phyloP scores from a whole-genome alignment of 2,113 vertebrate species.

The Triplophysa tibetana region DNA sequence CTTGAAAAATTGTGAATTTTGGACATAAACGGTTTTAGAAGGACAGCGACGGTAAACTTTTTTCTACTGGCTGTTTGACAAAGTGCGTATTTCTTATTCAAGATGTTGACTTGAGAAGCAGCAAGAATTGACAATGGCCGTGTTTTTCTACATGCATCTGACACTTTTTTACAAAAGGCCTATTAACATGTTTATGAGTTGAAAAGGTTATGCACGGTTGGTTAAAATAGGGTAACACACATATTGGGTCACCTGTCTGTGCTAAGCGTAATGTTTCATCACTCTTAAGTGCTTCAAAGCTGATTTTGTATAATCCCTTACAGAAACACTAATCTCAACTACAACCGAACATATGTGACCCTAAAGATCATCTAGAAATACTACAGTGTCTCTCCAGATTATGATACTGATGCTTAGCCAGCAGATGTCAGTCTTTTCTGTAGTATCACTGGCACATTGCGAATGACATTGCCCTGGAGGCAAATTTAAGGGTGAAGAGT shows the following conservation, averaged over 20 bases:
- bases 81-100: slow-evolving; percentile 25
- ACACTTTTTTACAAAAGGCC: background rate
- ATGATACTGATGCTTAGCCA: slow-evolving; percentile 58
- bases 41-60: too few relatives aligned
- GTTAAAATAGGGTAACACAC: background rate
- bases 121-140: background rate
- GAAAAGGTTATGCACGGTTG: background rate
- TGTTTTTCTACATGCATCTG: background rate
- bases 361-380: background rate
- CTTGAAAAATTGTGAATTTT: too few relatives aligned
- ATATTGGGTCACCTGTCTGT: background rate
- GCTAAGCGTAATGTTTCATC: background rate
- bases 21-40: too few relatives aligned
- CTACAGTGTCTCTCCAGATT: slow-evolving; percentile 11
- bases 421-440: slow-evolving; percentile 76
- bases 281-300: background rate
- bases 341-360: background rate
- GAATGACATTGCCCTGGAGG: slow-evolving; percentile 50
- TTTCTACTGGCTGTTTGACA: slow-evolving; percentile 8
- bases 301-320: background rate
- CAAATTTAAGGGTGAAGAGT: slow-evolving; percentile 33
- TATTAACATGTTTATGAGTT: background rate
- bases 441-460: slow-evolving; percentile 52
- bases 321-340: background rate
- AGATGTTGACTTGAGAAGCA: slow-evolving; percentile 7